These are phyloP conservation scores for Conchocele bisecta DNA, from an alignment of 2,888 invertebrate genomes.

Conservation along the genomic window DNA sequence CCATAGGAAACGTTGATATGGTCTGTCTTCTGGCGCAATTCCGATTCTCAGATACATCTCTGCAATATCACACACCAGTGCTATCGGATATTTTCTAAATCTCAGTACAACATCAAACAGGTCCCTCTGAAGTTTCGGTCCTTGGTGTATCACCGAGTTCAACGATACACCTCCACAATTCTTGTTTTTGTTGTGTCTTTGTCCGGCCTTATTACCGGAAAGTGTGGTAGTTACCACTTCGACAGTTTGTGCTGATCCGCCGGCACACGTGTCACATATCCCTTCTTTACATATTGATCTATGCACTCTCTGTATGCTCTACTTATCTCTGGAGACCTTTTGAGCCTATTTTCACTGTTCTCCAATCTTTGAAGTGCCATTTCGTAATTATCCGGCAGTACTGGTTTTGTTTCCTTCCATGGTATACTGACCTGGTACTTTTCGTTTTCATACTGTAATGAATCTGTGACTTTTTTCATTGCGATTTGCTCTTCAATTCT, in stretches of 20 bases:
- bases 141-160: too few species aligned
- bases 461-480: not conserved
- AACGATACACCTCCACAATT: too few species aligned
- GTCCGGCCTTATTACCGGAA: slow-evolving; percentile 38
- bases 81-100: too few species aligned
- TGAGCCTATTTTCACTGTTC: slow-evolving; percentile 39
- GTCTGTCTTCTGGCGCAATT: too few species aligned
- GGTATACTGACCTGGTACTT: slow-evolving; percentile 31
- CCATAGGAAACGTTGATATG: too few species aligned
- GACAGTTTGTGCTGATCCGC: not conserved
- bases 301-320: slow-evolving; percentile 29
- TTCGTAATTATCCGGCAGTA: slow-evolving; percentile 24
- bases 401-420: slow-evolving; percentile 21
- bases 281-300: slow-evolving; percentile 38
- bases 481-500: not conserved
- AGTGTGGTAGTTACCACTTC: slow-evolving; percentile 56
- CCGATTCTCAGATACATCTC: too few species aligned
- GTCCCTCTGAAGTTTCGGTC: too few species aligned
- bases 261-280: slow-evolving; percentile 33
- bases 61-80: too few species aligned
- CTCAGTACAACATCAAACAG: too few species aligned
- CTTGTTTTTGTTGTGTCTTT: too few species aligned
- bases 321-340: slow-evolving; percentile 19
- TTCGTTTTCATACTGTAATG: not conserved
- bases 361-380: slow-evolving; percentile 29